Percentiles rank a stretch among this genome's conserved stretches.
Evolutionary conservation across 2,797 vertebrate genomes (phyloP).

Genomic region (Babyrousa celebensis): DNA sequence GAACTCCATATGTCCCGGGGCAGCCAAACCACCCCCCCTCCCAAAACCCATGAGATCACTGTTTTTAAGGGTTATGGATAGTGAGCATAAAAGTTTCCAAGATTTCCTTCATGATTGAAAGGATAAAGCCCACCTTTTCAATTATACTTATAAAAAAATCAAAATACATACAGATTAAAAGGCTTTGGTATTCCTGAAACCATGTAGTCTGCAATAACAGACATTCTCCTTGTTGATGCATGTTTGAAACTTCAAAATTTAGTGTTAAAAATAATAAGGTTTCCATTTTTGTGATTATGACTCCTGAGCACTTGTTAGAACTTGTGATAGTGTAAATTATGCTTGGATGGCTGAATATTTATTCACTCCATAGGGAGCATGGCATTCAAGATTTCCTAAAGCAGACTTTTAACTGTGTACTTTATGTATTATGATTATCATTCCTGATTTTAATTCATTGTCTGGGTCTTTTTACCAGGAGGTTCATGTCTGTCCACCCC

Average conservation of each 20-base stretch:
- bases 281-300: constrained; percentile 20
- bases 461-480: not conserved
- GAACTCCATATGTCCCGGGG: too few species aligned
- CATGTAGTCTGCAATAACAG: constrained; percentile 78
- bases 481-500: not conserved
- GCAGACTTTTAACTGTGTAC: not conserved
- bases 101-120: not conserved
- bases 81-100: not conserved
- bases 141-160: constrained; percentile 73
- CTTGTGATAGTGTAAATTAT: constrained; percentile 38
- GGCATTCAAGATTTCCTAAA: constrained; percentile 60
- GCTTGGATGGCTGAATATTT: not conserved
- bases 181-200: constrained; percentile 70
- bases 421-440: not conserved
- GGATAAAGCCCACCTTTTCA: not conserved
- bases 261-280: not conserved
- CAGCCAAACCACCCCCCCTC: too few species aligned
- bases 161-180: constrained; percentile 64
- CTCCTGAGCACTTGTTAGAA: constrained; percentile 16
- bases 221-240: not conserved
- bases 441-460: constrained; percentile 45
- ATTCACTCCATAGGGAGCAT: not conserved
- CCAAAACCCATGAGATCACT: too few species aligned
- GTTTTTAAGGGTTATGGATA: constrained; percentile 7
- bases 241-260: constrained; percentile 11